phyloP scores from a whole-genome alignment of 1,140 invertebrate species.

The Eupeodes corollae region DNA sequence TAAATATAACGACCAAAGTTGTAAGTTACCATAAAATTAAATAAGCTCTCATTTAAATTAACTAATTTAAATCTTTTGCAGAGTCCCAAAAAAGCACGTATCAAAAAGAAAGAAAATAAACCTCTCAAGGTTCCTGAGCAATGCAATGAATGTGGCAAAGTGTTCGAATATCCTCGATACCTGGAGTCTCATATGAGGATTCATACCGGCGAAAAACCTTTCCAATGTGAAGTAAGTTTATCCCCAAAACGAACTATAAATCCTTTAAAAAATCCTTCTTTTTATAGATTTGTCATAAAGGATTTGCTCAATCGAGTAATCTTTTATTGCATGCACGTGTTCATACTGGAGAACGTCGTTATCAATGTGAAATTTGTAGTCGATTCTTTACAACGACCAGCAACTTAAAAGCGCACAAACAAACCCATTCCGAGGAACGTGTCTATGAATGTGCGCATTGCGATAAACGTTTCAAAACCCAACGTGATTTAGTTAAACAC shows the following conservation, averaged over 20 bases:
- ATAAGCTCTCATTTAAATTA: too few species aligned
- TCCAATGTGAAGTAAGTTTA: constrained; percentile 7
- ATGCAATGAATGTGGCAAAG: constrained; percentile 6
- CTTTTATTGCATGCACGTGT: constrained; percentile 65
- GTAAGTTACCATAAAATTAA: too few species aligned
- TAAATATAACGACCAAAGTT: neutral
- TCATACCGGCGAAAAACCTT: constrained; percentile 7
- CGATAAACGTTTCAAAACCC: constrained; percentile 7
- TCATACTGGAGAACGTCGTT: constrained; percentile 47
- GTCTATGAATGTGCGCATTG: constrained; percentile 16
- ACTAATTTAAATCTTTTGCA: too few species aligned
- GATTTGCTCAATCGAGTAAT: constrained; percentile 68
- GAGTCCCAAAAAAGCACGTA: too few species aligned
- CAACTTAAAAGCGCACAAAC: constrained; percentile 41
- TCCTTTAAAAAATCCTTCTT: neutral
- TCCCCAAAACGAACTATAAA: neutral
- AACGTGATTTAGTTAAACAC: constrained; percentile 6
- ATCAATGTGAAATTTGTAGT: constrained; percentile 49
- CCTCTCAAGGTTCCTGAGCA: constrained; percentile 1
- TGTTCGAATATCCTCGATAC: constrained; percentile 4
- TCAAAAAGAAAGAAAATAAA: too few species aligned
- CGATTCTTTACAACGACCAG: constrained; percentile 42
- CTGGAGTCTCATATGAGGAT: constrained; percentile 3
- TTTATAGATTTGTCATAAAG: constrained; percentile 6
- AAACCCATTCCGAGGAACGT: constrained; percentile 40